Base-by-base conservation (phyloP, 2,888 invertebrate species). In the Phalera bucephala region DNA sequence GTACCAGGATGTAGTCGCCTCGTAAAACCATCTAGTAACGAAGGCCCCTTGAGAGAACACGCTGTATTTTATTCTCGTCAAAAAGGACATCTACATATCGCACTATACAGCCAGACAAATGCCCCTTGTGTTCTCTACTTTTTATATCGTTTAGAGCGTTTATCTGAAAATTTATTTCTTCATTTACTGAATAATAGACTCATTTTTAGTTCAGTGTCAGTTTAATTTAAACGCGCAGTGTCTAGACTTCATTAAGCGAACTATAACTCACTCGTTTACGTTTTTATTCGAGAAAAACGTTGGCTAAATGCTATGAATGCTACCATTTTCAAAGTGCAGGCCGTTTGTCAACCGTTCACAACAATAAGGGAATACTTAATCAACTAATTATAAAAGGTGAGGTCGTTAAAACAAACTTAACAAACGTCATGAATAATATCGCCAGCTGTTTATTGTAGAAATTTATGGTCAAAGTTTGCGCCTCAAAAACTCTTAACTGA, bases 361-460 rank as follows among this genome's bases (percentile, higher is more conserved):
- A 57, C 64, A 63, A 64, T 54, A 50, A 70, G 70, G 74, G 61
- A 75, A 74, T 72, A 70, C 69, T 72, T 74, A 68, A 67, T 71
- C 71, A 73, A 66, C 68, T 77, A 79, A 75, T 75, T 79, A 75
- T 75, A 71, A 80, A 73, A 77, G 75, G 77, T 73, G 59, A 34
- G 62, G 66, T 71, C 72, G 72, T 79, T 77, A 80, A 75, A 81
- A 77, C 77, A 81, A 85, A 83, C 76, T 81, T 73, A 73, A 77
- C 74, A 77, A 76, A 71, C 71, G 72, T 76, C 74, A 79, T 84
- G 80, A 83, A 85, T 84, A 81, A 83, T 80, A 81, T 81, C 80
- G 77, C 76, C 80, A 69, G 76, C 80, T 83, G 83, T 76, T 83
- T 77, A 83, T 81, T 80, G 80, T 76, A 64, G 48, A 56, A 81